phyloP scores from a whole-genome alignment of 1,140 invertebrate species.

The Polypedilum pembai region DNA sequence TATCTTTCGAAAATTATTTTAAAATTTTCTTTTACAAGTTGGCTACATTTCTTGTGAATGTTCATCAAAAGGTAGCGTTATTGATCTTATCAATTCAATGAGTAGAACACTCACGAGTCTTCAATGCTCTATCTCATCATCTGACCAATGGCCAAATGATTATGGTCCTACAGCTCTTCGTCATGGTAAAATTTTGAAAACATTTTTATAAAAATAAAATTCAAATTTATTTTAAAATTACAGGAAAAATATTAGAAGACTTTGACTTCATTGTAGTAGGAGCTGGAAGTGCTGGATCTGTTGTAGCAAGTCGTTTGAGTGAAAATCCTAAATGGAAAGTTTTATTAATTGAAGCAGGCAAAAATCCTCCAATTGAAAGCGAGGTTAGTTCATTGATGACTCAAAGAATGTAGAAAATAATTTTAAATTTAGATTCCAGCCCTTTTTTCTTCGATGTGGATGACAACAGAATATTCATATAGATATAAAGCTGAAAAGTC shows the following conservation, averaged over 20 bases:
- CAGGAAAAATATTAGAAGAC: neutral
- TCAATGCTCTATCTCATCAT: constrained; percentile 47
- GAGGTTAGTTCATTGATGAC: neutral
- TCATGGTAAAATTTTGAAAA: too few relatives aligned
- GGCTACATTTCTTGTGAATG: too few relatives aligned
- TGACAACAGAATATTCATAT: neutral
- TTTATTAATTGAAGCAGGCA: constrained; percentile 48
- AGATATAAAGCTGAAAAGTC: neutral
- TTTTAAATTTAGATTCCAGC: neutral
- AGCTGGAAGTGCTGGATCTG: constrained; percentile 55
- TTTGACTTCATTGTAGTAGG: constrained; percentile 53
- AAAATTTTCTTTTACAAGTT: too few relatives aligned
- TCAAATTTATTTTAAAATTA: neutral
- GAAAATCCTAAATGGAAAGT: constrained; percentile 39
- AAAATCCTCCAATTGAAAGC: neutral
- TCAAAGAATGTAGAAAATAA: neutral
- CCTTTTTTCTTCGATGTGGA: too few relatives aligned
- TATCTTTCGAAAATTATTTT: too few relatives aligned
- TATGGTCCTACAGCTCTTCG: constrained; percentile 43
- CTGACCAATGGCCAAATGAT: constrained; percentile 46
- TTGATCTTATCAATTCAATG: too few relatives aligned
- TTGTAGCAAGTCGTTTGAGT: constrained; percentile 40
- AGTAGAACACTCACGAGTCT: too few relatives aligned
- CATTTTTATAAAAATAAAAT: too few relatives aligned
- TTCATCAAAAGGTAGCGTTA: too few relatives aligned